Evolutionary conservation across 2,888 invertebrate genomes (phyloP), one percentile per base, ranked within the genome.

Genomic region (Cosmia pyralina): DNA sequence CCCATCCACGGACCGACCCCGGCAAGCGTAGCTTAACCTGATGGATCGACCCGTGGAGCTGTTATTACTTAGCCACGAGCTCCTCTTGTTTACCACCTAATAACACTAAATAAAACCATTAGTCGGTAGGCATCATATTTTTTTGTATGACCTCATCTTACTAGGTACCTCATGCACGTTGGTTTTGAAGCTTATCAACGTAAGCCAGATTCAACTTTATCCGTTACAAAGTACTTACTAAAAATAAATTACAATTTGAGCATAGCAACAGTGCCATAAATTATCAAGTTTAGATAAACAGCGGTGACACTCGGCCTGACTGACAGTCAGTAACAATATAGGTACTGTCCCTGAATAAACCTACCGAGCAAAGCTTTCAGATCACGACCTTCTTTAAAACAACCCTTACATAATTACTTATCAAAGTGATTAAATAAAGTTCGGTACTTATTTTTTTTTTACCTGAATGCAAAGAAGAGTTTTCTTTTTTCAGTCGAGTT

Each of bases 171-270:
- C n/a, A n/a, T n/a, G 19, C 2, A 0, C 11, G 10, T 64, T 48
- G 10, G 7, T 19, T 38, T 41, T 8, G 13, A 11, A 34, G 11
- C 50, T 63, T 75, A 75, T 77, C 70, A 69, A 46, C 13, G 28
- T 48, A n/a, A 44, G 10, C 50, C 60, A 50, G 13, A 57, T 38
- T 55, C 22, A 55, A 44, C 15, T 46, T 46, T 28, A 62, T 75
- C 44, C n/a, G 57, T 62, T 38, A 17, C 34, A 46, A 46, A 62
- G 8, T 50, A 28, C 50, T 57, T n/a, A n/a, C n/a, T n/a, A 69
- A 48, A 77, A n/a, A 50, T 69, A 52, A 53, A 63, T 50, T 50
- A 8, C 10, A 72, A 79, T 64, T 65, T 53, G 1, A 46, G 10
- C 34, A 38, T 55, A 69, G 63, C 59, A 64, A 68, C 52, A 53